A percentile compares a stretch with the other conserved stretches of the same genome.
Evolutionary conservation across 2,797 vertebrate genomes (phyloP).

Genomic region (Leucoraja ocellata): DNA sequence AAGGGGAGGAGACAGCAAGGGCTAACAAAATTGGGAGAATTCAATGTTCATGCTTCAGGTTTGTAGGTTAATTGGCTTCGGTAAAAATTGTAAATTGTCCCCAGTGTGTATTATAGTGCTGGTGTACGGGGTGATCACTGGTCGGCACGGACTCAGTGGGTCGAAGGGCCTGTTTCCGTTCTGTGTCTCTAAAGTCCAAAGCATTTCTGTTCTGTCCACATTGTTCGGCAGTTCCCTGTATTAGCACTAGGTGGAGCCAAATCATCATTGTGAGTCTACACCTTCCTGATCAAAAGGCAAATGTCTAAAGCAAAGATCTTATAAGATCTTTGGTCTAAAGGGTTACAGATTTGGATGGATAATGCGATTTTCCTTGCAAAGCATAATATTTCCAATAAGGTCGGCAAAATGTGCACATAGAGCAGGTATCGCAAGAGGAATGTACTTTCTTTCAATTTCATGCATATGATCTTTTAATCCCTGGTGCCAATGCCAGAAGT

Average conservation of each 20-base stretch:
- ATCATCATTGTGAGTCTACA: neutral
- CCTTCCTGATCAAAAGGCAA: neutral
- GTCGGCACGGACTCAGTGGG: too few relatives aligned
- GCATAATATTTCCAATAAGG: neutral
- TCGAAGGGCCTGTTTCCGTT: too few relatives aligned
- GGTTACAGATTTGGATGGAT: neutral
- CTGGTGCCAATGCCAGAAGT: neutral
- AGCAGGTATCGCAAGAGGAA: neutral
- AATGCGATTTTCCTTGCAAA: conserved; percentile 8
- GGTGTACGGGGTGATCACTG: too few relatives aligned
- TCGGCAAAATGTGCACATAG: neutral
- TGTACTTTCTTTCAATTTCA: neutral
- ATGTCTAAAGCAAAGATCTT: too few relatives aligned
- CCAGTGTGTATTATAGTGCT: too few relatives aligned
- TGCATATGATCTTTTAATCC: neutral
- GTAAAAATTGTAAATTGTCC: too few relatives aligned
- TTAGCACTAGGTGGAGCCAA: conserved; percentile 1
- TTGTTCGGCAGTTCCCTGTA: neutral
- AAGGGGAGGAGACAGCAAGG: too few relatives aligned
- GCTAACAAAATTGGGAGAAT: too few relatives aligned
- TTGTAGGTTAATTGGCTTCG: too few relatives aligned
- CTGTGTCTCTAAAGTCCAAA: too few relatives aligned
- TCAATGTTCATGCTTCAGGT: too few relatives aligned
- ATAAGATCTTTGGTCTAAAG: too few relatives aligned
- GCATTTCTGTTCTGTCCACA: neutral